Evolutionary conservation across 1,140 invertebrate species (phyloP), one percentile per base, ranked within the genome.

Genomic region (Drosophila melanica): DNA sequence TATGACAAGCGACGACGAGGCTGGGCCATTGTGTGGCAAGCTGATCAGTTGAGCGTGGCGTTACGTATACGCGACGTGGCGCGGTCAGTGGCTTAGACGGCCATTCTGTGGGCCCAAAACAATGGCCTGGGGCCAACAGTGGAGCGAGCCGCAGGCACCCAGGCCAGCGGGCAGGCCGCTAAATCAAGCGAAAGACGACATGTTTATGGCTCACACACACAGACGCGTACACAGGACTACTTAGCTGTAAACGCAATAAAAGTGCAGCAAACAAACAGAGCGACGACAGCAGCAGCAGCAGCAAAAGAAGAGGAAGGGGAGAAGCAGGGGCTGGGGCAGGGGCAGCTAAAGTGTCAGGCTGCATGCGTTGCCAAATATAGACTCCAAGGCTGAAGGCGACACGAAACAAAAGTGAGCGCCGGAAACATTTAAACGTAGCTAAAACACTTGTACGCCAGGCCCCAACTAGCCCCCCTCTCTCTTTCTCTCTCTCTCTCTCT

Each of bases 181-280:
- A 91, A 90, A 91, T 91, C 90, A 91, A 91, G 84, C 82, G 84
- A 79, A 85, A 89, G 84, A 89, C 84, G 90, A 91, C 90, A 91
- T 91, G 90, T 91, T 91, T 91, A 91, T 91, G 81, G 90, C 87
- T 77, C 64, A 79, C 69, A 84, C 84, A 77, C 79, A 86, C 67
- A 75, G 42, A 18, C 27, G 57, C 37, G 16, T 57, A 62, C 45
- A 42, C 39, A 73, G 63, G 53, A 86, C 81, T 87, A 86, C 82
- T 86, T 86, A 87, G 82, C 75, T 51, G 48, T 59, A 63, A 89
- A 79, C 87, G 89, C 84, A 89, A 87, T 90, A 90, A 90, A 90
- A 90, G 82, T 90, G 89, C 87, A 89, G 81, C 81, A 90, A 85
- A 90, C 85, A 90, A 86, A 81, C 78, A 79, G 33, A 80, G 70